These are phyloP conservation scores for Standfussiana lucernea DNA, from an alignment of 2,888 invertebrate species.

Conservation along the genomic window DNA sequence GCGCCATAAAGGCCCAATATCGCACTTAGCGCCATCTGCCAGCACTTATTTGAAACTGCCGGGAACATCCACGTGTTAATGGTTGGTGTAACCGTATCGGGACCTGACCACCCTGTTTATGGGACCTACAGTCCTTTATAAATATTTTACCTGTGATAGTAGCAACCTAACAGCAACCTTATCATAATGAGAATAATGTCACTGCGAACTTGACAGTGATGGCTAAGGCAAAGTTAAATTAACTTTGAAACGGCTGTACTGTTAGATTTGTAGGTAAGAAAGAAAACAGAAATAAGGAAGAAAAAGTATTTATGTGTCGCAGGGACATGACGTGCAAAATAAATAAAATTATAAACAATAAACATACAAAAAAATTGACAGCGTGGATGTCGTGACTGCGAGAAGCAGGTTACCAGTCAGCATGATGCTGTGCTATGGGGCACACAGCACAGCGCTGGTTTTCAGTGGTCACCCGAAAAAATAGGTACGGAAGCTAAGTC, in stretches of 20 bases:
- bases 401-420: no score
- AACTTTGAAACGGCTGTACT: background rate
- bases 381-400: no score
- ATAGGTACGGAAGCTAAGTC: no score
- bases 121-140: background rate
- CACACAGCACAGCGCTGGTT: no score
- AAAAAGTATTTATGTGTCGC: background rate
- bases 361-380: no score
- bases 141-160: background rate
- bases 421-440: no score
- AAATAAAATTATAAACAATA: no score
- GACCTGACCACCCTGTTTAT: constrained; percentile 8
- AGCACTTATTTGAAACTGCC: constrained; percentile 41
- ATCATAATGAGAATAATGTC: background rate
- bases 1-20: constrained; percentile 8
- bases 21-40: constrained; percentile 40
- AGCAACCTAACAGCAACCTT: background rate
- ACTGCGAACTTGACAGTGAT: background rate
- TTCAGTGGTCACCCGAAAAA: no score
- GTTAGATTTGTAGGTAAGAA: no score
- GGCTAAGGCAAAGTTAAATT: background rate
- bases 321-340: no score
- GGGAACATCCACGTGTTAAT: constrained; percentile 39
- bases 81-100: constrained; percentile 11
- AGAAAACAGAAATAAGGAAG: no score